Evolutionary conservation across 1,140 invertebrate genomes (phyloP).

Genomic region (Octopus sinensis): DNA sequence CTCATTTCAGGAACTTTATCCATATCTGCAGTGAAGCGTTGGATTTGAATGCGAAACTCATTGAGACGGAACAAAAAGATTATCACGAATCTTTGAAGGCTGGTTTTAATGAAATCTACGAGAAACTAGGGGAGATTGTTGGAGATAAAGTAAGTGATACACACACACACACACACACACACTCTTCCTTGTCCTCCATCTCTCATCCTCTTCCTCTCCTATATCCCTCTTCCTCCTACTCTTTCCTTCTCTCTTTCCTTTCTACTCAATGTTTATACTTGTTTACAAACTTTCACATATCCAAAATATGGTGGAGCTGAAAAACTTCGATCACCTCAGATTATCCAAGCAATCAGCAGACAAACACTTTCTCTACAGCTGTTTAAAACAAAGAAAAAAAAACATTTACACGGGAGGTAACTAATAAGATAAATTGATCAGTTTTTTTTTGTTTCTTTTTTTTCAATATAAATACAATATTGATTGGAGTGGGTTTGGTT

Average conservation of each 20-base stretch:
- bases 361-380: neutral
- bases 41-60: slow-evolving; percentile 81
- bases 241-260: neutral
- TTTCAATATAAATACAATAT: too few species aligned
- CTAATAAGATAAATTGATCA: neutral
- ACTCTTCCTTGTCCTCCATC: neutral
- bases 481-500: too few species aligned
- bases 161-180: neutral
- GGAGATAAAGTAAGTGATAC: slow-evolving; percentile 49
- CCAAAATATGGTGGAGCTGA: too few species aligned
- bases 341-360: too few species aligned
- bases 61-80: slow-evolving; percentile 79
- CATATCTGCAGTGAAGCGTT: slow-evolving; percentile 81
- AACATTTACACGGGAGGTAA: neutral
- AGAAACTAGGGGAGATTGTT: slow-evolving; percentile 63
- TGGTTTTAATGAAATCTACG: slow-evolving; percentile 82
- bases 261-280: neutral
- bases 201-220: neutral
- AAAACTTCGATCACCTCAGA: too few species aligned
- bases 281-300: too few species aligned
- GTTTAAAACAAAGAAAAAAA: neutral
- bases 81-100: slow-evolving; percentile 82
- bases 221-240: neutral
- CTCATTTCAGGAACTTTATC: slow-evolving; percentile 74
- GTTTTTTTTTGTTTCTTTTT: neutral